A percentile compares a stretch with the other conserved stretches of the same genome.
Evolutionary conservation across 2,888 invertebrate genomes (phyloP).

Genomic region (Parnassius orleans): DNA sequence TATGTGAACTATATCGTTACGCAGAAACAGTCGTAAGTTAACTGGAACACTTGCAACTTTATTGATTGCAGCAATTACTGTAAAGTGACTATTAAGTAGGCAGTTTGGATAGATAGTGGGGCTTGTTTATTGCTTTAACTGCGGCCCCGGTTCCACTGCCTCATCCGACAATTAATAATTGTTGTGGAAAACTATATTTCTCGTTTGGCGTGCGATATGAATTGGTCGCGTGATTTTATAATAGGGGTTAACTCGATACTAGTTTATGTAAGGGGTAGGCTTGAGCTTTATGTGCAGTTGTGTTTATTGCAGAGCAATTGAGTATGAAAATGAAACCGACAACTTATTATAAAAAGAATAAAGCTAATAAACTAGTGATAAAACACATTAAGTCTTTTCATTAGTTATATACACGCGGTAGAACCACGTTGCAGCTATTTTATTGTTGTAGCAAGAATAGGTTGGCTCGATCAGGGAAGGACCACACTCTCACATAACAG

Average conservation of each 20-base stretch:
- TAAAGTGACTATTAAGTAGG: conserved; percentile 57
- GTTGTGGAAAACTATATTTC: conserved; percentile 62
- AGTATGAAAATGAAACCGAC: neutral
- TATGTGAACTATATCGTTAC: conserved; percentile 11
- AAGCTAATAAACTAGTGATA: too few relatives aligned
- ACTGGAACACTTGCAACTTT: conserved; percentile 40
- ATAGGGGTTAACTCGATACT: conserved; percentile 66
- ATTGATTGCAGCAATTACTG: conserved; percentile 57
- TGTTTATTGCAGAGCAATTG: conserved; percentile 8
- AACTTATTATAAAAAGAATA: too few relatives aligned
- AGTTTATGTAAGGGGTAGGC: conserved; percentile 52
- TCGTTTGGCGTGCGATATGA: conserved; percentile 59
- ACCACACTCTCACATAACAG: too few relatives aligned
- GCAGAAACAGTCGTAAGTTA: conserved; percentile 35
- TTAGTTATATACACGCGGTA: too few relatives aligned
- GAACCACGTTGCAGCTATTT: too few relatives aligned
- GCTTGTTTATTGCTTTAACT: conserved; percentile 61
- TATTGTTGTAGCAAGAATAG: too few relatives aligned
- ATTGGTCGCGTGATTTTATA: conserved; percentile 61
- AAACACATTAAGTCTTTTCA: too few relatives aligned
- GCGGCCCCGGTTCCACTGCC: conserved; percentile 56
- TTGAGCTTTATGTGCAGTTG: conserved; percentile 26
- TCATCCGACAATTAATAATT: conserved; percentile 59
- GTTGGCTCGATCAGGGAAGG: too few relatives aligned
- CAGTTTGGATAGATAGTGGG: conserved; percentile 52